Base-by-base conservation (phyloP, 2,113 vertebrate genomes). In the Morone chrysops region DNA sequence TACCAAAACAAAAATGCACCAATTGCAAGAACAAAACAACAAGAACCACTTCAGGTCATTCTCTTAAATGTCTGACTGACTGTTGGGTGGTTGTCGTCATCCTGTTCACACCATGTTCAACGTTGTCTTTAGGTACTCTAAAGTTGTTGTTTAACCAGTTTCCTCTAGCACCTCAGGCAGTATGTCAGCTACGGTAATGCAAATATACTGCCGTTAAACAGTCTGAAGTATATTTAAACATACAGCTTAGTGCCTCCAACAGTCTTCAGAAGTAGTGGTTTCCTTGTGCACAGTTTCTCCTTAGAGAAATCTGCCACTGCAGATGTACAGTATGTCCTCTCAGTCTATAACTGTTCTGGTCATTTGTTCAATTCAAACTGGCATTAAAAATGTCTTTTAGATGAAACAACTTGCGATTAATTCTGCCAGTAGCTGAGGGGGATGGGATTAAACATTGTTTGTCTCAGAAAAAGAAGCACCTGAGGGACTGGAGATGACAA, bases 141-240 rank as follows among this genome's bases (percentile, higher is more conserved):
- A 20, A 17, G 78, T 80, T 63, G 78, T 65, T 40, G 85, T 61
- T 73, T 12, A 83, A 90, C 84, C 67, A 70, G 86, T 90, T 67
- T 20, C 70, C 38, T 62, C 45, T 18, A 38, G 6, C 25, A 13
- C 73, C 56, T 68, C 18, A 45, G 86, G 81, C 77, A 43, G 22
- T 66, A 70, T 72, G 25, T 71, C 40, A 57, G 47, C 9, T 45
- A 12, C 22, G 16, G 10, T 12, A 56, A 53, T 8, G 2, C 12
- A 48, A 0, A 59, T 16, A 45, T 31, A 12, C 16, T 16, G 66
- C 65, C 4, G 7, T 6, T 10, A 25, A 67, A 51, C 16, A 36
- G 20, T 61, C 41, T 54, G 5, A 18, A 17, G 31, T 41, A 12
- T 36, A 13, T 45, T 63, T 41, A 62, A 60, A 60, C 40, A 25